Percentiles rank a stretch among this genome's conserved stretches.
Conservation (phyloP, 1,140 invertebrate genomes). For the Oreohelix idahoensis region DNA sequence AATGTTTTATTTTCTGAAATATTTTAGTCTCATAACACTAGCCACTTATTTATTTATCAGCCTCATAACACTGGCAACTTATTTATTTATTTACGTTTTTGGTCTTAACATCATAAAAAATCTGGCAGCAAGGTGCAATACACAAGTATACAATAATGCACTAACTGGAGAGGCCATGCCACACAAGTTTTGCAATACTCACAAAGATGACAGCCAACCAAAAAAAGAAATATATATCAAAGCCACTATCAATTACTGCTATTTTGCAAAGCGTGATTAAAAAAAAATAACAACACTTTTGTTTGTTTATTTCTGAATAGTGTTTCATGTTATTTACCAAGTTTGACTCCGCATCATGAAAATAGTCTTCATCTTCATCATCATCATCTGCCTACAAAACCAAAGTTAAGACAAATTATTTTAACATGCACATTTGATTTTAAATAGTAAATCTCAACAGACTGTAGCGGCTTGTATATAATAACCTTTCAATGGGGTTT, state of each 20-base stretch:
- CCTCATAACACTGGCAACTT: no score
- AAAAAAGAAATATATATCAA: background rate
- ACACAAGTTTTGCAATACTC: background rate
- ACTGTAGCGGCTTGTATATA: no score
- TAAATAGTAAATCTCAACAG: background rate
- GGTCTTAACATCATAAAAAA: no score
- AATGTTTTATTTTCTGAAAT: no score
- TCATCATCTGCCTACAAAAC: conserved; percentile 13
- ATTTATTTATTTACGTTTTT: no score
- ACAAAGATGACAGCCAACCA: background rate
- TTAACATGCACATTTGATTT: background rate
- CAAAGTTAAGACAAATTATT: conserved; percentile 1
- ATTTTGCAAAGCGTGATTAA: background rate
- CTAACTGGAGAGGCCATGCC: background rate
- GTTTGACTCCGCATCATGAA: conserved; percentile 34
- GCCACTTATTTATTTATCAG: no score
- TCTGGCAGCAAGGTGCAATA: background rate
- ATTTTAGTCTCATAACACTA: no score
- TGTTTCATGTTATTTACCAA: conserved; percentile 7
- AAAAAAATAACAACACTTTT: background rate
- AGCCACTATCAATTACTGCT: background rate
- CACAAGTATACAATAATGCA: background rate
- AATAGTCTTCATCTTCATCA: conserved; percentile 36
- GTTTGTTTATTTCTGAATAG: background rate
- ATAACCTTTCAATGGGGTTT: no score